Conservation (phyloP, 2,888 invertebrate genomes). For the Idaea aversata region DNA sequence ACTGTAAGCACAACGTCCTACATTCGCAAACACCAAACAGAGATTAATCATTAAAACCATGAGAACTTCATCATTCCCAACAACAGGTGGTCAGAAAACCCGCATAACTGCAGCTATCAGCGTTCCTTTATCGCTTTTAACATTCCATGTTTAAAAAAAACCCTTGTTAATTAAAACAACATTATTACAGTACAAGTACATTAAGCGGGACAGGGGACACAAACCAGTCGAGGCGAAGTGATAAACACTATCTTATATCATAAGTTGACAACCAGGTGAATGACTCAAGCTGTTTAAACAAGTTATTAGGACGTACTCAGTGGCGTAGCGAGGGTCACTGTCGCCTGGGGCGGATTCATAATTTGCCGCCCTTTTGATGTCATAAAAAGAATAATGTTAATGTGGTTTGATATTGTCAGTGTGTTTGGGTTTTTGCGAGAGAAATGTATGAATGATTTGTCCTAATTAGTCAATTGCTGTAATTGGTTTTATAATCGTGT, state of each 20-base stretch:
- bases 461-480: no score
- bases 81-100: slow-evolving; percentile 21
- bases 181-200: slow-evolving; percentile 17
- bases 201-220: slow-evolving; percentile 4
- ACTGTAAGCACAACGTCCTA: background rate
- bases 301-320: slow-evolving; percentile 42
- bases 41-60: background rate
- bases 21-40: slow-evolving; percentile 5
- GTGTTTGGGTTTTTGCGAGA: no score
- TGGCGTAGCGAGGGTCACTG: background rate
- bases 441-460: no score
- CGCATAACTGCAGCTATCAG: slow-evolving; percentile 14
- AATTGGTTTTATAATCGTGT: no score
- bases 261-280: slow-evolving; percentile 61
- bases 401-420: no score
- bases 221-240: slow-evolving; percentile 12
- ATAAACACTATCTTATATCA: slow-evolving; percentile 50
- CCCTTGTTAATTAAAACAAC: slow-evolving; percentile 26
- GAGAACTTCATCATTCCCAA: background rate
- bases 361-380: no score
- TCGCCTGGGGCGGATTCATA: no score
- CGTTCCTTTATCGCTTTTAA: slow-evolving; percentile 20
- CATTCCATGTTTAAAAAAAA: slow-evolving; percentile 15
- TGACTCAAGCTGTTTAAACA: slow-evolving; percentile 55
- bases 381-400: slow-evolving; percentile 4